phyloP scores from a whole-genome alignment of 1,140 invertebrate genomes.

The Adelges cooleyi region DNA sequence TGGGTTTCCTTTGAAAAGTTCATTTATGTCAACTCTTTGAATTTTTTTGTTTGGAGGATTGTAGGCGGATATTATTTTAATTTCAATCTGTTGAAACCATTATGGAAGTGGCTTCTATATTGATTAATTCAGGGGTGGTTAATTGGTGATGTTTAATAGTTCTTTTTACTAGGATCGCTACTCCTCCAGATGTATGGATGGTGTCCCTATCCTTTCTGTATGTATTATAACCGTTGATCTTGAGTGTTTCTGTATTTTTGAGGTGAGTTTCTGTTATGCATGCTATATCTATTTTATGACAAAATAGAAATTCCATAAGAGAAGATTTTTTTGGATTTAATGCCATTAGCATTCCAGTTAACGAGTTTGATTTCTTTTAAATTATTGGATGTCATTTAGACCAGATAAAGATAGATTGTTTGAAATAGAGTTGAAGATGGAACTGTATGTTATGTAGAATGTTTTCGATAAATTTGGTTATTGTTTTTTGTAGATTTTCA shows the following conservation, averaged over 20 bases:
- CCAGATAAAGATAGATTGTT: not conserved
- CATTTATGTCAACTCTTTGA: not conserved
- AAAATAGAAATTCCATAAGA: not conserved
- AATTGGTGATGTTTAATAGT: not conserved
- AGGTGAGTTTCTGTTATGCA: constrained; percentile 19
- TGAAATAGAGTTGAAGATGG: not conserved
- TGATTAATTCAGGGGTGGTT: not conserved
- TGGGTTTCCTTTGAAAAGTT: not conserved
- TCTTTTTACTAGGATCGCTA: constrained; percentile 1
- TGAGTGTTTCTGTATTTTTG: not conserved
- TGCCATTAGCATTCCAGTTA: constrained; percentile 12
- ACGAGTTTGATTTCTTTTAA: not conserved
- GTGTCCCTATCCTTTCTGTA: not conserved
- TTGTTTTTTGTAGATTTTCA: not conserved
- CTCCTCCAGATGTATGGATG: not conserved
- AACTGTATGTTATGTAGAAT: not conserved
- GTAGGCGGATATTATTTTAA: not conserved
- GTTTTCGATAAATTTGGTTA: not conserved
- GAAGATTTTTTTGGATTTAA: not conserved
- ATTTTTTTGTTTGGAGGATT: constrained; percentile 9
- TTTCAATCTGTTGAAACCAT: not conserved
- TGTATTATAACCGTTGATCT: not conserved
- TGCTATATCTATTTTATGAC: not conserved
- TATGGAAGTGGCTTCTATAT: not conserved
- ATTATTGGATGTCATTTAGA: not conserved